Evolutionary conservation across 2,113 vertebrate genomes (phyloP), one percentile per base, ranked within the genome.

Genomic region (Empidonax alnorum): DNA sequence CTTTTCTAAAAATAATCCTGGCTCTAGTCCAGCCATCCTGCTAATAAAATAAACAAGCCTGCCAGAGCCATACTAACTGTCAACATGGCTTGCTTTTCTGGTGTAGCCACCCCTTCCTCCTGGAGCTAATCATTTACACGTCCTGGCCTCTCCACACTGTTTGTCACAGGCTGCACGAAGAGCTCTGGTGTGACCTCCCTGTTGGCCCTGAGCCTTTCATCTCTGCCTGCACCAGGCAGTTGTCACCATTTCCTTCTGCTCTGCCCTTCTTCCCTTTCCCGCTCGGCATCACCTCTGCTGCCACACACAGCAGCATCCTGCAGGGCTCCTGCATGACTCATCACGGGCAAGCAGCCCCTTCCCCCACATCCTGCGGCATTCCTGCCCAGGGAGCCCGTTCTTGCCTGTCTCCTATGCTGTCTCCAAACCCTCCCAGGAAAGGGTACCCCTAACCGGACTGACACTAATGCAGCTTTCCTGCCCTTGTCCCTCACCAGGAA

Each of bases 1-100:
- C 58, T 91, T 90, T 81, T 94, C 97, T 97, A 97, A 97, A 97
- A 97, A 97, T 97, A 98, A 95, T 97, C 88, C 79, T 98, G 97
- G 97, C 94, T 92, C 72, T 23, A 69, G 82, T 97, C 97, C 89
- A 58, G 86, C 86, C 71, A 92, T 95, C 74, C 91, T 90, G 95
- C 90, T 97, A 97, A 97, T 97, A 97, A 98, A 97, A 98, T 97
- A 97, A 98, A 97, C 96, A 97, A 94, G 94, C 85, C 35, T 96
- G 93, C 67, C 73, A 59, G 74, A 87, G 35, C 30, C 69, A 63
- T 93, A 58, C 56, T 85, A 50, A 77, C 91, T 95, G 89, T 92
- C 96, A 95, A 91, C 77, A 81, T 62, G 83, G 68, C 52, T 96
- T 86, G 94, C 81, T 93, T 91, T 95, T 93, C 77, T 96, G 88